phyloP scores from a whole-genome alignment of 37 sponge, comb jelly and placozoan genomes.

The Diacarnus erythraeanus region DNA sequence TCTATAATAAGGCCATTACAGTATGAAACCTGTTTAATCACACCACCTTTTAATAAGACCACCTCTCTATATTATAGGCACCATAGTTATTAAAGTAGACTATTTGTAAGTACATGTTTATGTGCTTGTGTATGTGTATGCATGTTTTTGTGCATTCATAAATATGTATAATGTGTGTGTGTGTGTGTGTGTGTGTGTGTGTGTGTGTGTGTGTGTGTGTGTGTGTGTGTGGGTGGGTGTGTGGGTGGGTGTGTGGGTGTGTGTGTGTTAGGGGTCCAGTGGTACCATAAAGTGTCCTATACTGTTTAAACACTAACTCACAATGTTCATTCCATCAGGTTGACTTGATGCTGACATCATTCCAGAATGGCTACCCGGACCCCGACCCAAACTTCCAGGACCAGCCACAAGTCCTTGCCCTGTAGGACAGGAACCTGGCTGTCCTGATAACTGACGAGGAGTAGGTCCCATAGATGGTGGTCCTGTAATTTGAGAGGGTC shows the following conservation, averaged over 20 bases:
- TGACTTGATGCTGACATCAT: no score
- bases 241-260: not conserved
- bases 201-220: not conserved
- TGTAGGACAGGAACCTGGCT: no score
- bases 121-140: not conserved
- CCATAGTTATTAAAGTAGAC: not conserved
- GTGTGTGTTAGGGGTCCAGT: not conserved
- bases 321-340: no score
- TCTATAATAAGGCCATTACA: no score
- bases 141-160: not conserved
- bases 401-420: no score
- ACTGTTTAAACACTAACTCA: no score
- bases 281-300: no score
- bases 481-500: constrained; percentile 1
- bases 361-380: no score
- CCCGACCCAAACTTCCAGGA: no score
- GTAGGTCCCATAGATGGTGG: not conserved
- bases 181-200: not conserved
- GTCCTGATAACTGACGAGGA: not conserved
- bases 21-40: not conserved
- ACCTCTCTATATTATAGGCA: not conserved
- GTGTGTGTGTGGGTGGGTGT: not conserved
- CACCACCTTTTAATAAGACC: not conserved
- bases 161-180: not conserved
- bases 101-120: not conserved